Percentiles rank a stretch among this genome's conserved stretches.
These are phyloP conservation scores for Odontomyia ornata DNA, from an alignment of 2,888 invertebrate species.

Conservation along the genomic window DNA sequence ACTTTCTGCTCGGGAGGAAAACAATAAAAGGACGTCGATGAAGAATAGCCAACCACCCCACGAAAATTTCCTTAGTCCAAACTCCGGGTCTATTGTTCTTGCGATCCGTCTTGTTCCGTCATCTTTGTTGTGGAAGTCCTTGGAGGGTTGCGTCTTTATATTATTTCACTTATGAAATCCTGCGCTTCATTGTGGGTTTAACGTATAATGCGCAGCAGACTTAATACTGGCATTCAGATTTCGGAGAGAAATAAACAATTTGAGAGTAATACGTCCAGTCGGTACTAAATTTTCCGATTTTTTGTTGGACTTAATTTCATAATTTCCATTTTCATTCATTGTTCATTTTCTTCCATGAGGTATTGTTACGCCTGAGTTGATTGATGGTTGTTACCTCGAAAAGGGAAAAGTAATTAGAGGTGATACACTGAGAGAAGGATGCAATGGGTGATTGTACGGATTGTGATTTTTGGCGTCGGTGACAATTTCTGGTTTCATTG, in stretches of 20 bases:
- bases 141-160: conserved; percentile 26
- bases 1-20: conserved; percentile 47
- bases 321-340: conserved; percentile 32
- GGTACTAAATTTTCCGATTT: conserved; percentile 17
- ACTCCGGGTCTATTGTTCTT: conserved; percentile 8
- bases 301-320: conserved; percentile 20
- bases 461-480: conserved; percentile 27
- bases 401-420: conserved; percentile 45
- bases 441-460: conserved; percentile 11
- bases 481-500: conserved; percentile 17
- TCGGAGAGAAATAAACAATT: conserved; percentile 8
- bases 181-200: conserved; percentile 38
- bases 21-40: conserved; percentile 40
- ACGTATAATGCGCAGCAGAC: conserved; percentile 47
- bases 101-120: conserved; percentile 2
- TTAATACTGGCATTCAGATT: conserved; percentile 41
- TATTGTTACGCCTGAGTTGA: conserved; percentile 34
- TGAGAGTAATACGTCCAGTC: background rate
- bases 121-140: conserved; percentile 20
- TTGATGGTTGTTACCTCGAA: conserved; percentile 40
- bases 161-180: conserved; percentile 2
- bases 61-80: conserved; percentile 43
- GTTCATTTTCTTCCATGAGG: conserved; percentile 32
- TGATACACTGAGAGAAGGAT: conserved; percentile 42
- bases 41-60: conserved; percentile 48